Evolutionary conservation across 2,888 invertebrate genomes (phyloP).

Genomic region (Athrips mouffetella): DNA sequence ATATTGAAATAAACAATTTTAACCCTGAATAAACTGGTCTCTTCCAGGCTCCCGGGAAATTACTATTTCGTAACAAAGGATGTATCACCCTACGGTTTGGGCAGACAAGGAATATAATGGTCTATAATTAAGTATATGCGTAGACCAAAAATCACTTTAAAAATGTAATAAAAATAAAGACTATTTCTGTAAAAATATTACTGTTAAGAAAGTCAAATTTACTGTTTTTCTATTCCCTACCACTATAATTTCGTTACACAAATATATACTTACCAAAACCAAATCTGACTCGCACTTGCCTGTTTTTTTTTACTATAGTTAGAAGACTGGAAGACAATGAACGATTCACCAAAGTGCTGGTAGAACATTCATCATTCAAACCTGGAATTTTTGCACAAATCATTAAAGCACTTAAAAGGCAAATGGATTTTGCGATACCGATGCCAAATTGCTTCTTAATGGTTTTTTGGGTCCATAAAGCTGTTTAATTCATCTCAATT

Average conservation of each 20-base stretch:
- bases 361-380: constrained; percentile 45
- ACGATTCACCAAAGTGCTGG: constrained; percentile 43
- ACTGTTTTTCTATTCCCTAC: too few species aligned
- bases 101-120: constrained; percentile 48
- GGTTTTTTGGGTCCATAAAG: constrained; percentile 26
- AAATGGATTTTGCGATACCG: constrained; percentile 51
- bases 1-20: too few species aligned
- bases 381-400: constrained; percentile 52
- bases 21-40: background rate
- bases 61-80: constrained; percentile 54
- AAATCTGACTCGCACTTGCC: too few species aligned
- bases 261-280: too few species aligned
- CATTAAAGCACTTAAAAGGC: constrained; percentile 64
- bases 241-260: too few species aligned
- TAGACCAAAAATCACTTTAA: background rate
- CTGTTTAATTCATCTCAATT: constrained; percentile 4
- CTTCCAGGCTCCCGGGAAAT: constrained; percentile 49
- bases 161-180: background rate
- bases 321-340: constrained; percentile 39
- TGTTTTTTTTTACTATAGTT: too few species aligned
- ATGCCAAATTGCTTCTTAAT: constrained; percentile 59
- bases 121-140: too few species aligned
- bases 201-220: too few species aligned
- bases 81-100: constrained; percentile 52
- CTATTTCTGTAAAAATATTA: background rate